phyloP scores from a whole-genome alignment of 35 echinoderm and acorn worm genomes.

The Nesometra sesokonis region DNA sequence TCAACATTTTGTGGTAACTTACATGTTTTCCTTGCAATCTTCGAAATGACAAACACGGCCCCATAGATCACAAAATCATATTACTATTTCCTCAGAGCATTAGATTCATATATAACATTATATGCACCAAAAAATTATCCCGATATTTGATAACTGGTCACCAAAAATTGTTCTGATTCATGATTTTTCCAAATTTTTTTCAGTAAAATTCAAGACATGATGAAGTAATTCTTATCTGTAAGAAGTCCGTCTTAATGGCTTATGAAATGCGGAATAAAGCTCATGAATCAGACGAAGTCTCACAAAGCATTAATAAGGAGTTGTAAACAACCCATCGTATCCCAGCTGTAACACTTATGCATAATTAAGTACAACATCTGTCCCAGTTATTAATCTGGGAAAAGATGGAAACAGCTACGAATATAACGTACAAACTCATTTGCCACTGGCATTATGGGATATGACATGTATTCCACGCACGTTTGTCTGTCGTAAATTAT shows the following conservation, averaged over 20 bases:
- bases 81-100: too few relatives aligned
- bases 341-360: not conserved
- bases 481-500: not conserved
- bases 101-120: too few relatives aligned
- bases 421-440: not conserved
- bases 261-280: not conserved
- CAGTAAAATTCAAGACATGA: too few relatives aligned
- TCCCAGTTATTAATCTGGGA: not conserved
- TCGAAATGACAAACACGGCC: not conserved
- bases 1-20: not conserved
- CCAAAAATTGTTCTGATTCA: too few relatives aligned
- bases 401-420: not conserved
- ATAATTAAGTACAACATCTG: not conserved
- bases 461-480: not conserved
- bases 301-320: not conserved
- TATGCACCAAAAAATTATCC: too few relatives aligned
- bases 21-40: not conserved
- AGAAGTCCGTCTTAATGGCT: too few relatives aligned
- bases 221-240: not conserved
- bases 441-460: not conserved
- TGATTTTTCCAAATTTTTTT: too few relatives aligned
- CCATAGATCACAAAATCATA: not conserved
- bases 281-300: not conserved
- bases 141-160: too few relatives aligned
- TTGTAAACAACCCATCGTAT: not conserved